Percentiles rank a stretch among this genome's conserved stretches.
phyloP scores from a whole-genome alignment of 2,797 vertebrate genomes.

The Muscicapa striata region DNA sequence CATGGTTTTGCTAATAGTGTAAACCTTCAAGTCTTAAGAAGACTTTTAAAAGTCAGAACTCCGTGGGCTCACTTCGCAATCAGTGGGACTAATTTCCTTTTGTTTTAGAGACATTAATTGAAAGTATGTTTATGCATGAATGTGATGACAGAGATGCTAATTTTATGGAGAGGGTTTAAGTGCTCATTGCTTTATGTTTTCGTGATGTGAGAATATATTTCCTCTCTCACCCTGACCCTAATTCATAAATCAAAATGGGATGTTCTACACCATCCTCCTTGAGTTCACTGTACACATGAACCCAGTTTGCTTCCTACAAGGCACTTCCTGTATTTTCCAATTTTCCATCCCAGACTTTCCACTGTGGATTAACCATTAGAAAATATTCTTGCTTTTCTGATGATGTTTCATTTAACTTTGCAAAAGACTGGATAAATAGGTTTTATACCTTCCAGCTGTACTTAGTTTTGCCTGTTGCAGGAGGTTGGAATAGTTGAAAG shows the following conservation, averaged over 20 bases:
- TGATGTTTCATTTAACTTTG: neutral
- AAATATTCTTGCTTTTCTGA: neutral
- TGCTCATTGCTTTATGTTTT: neutral
- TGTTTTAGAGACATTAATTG: neutral
- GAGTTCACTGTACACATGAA: neutral
- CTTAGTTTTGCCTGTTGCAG: neutral
- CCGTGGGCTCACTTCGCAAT: neutral
- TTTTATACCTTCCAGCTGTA: neutral
- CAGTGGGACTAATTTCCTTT: neutral
- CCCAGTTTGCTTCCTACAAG: neutral
- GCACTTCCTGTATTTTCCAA: neutral
- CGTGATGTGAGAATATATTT: neutral
- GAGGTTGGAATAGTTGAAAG: neutral
- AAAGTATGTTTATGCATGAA: neutral
- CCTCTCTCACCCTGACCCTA: neutral
- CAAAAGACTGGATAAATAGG: neutral
- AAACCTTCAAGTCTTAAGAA: neutral
- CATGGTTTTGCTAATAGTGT: neutral
- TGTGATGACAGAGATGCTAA: neutral
- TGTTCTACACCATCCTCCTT: neutral
- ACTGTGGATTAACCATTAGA: neutral
- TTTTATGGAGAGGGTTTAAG: neutral
- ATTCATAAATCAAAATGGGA: neutral
- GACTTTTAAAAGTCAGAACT: neutral
- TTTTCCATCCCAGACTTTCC: neutral